phyloP scores from a whole-genome alignment of 2,797 vertebrate genomes.

The Hoplostethus mediterraneus region DNA sequence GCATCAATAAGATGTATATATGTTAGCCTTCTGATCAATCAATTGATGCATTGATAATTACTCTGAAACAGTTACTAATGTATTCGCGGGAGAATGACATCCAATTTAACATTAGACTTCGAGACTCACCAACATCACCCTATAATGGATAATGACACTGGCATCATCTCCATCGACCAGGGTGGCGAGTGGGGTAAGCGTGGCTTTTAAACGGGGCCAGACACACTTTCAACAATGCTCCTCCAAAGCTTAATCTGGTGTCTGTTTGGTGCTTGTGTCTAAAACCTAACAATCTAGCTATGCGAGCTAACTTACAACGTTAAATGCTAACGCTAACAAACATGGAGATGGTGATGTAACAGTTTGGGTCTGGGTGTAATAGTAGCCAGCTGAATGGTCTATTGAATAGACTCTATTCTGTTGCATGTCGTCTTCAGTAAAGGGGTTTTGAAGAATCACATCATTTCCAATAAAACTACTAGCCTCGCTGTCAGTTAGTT shows the following conservation, averaged over 20 bases:
- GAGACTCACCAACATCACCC: conserved; percentile 55
- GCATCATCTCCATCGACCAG: conserved; percentile 75
- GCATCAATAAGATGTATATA: conserved; percentile 13
- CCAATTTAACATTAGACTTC: conserved; percentile 73
- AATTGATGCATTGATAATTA: background rate
- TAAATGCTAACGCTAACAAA: conserved; percentile 4
- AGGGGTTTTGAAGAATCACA: too few species aligned
- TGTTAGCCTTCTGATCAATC: conserved; percentile 9
- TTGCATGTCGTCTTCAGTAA: too few species aligned
- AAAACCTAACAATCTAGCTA: too few species aligned
- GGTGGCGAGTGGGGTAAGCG: conserved; percentile 85
- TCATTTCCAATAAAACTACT: too few species aligned
- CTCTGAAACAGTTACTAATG: conserved; percentile 66
- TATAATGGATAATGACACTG: conserved; percentile 66
- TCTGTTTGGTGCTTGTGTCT: too few species aligned
- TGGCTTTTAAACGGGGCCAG: too few species aligned
- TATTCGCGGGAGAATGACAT: conserved; percentile 76
- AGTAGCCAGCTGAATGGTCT: too few species aligned
- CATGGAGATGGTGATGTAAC: conserved; percentile 59
- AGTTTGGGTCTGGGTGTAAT: background rate
- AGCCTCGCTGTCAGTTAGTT: too few species aligned
- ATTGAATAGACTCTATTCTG: too few species aligned
- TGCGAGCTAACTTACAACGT: conserved; percentile 28
- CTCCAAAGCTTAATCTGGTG: too few species aligned
- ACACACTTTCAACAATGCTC: background rate